Evolutionary conservation across 2,888 invertebrate genomes (phyloP), one percentile per base, ranked within the genome.

Genomic region (Theodoxus fluviatilis): DNA sequence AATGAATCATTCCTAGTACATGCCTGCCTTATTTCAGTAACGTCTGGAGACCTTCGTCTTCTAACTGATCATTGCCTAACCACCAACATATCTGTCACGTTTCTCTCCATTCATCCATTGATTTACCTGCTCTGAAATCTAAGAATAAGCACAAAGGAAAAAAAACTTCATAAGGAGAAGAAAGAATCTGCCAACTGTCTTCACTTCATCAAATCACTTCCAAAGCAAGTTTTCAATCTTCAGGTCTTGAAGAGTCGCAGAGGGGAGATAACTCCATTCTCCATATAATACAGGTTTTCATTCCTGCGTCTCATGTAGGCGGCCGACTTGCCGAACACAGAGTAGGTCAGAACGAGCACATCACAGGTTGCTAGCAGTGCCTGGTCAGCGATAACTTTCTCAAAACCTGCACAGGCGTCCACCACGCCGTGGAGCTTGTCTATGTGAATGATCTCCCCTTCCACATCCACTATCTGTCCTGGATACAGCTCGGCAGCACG

Each of bases 361-460:
- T 77, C 77, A 70, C 77, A 77, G 35, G 63, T 71, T 22, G 72
- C 71, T 47, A 77, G 57, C 28, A 77, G 66, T 65, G 73, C 71
- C 71, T 77, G 77, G 52, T 77, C 77, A 0, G 75, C 74, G 7
- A 77, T 68, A 4, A 75, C 75, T 57, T 76, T 77, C 52, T 74
- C 77, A 52, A 75, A 71, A 9, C 74, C 77, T 28, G 37, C n/a
- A 28, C 77, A 77, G 1, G 65, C 38, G 40, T 74, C 74, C 3
- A 52, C 40, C 22, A 68, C 59, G n/a, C 22, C 6, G 31, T 55
- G 9, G 49, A 68, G 9, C 37, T 75, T 75, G 40, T 78, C 78
- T n/a, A 75, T 73, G 43, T 78, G 78, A 64, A 75, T 71, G 12
- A 78, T 71, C 15, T 75, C 70, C n/a, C 78, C 78, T n/a, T 71